phyloP scores from a whole-genome alignment of 37 sponge, comb jelly and placozoan genomes.

The Hexactinellida sp. region DNA sequence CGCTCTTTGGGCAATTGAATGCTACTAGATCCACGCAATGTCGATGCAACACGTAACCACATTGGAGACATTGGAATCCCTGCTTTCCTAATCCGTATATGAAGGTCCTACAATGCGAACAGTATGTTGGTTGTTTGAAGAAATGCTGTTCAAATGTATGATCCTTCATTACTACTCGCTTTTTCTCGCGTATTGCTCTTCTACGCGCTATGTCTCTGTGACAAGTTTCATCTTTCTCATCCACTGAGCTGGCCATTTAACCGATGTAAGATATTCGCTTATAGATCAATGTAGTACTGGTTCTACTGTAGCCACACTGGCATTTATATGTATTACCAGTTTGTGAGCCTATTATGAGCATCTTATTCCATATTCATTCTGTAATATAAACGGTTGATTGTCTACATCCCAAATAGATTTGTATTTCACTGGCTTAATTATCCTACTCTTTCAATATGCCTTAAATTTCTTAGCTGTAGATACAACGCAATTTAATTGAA shows the following conservation, averaged over 20 bases:
- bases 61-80: background rate
- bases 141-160: constrained; percentile 11
- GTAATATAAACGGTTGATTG: background rate
- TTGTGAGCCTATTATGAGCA: background rate
- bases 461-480: no score
- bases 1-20: background rate
- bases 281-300: no score
- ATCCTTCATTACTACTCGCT: background rate
- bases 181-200: background rate
- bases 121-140: constrained; percentile 15
- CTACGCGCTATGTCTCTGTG: background rate
- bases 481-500: no score
- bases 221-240: background rate
- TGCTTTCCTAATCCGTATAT: background rate
- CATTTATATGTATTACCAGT: background rate
- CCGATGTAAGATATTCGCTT: background rate
- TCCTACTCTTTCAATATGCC: background rate
- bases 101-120: background rate
- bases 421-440: background rate
- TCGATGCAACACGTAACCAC: background rate
- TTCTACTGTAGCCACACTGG: background rate
- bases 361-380: background rate
- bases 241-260: background rate
- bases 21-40: constrained; percentile 10
- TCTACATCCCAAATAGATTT: background rate